Percentiles rank a stretch among this genome's conserved stretches.
Conservation (phyloP, 2,888 invertebrate species). For the Caenorhabditis plicata region DNA sequence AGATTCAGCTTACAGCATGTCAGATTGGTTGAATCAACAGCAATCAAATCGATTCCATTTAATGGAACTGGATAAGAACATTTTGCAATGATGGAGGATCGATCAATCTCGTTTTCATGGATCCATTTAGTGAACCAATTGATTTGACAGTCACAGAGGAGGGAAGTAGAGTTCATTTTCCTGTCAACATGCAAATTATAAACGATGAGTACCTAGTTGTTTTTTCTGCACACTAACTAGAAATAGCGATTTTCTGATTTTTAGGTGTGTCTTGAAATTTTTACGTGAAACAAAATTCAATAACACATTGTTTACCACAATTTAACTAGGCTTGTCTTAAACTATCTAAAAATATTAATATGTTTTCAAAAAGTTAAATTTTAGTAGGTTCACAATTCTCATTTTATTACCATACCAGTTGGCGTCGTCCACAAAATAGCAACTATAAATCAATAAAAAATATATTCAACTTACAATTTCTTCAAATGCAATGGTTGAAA, state of each 20-base stretch:
- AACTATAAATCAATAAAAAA: background rate
- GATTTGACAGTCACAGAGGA: constrained; percentile 51
- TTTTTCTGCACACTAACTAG: background rate
- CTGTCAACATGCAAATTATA: constrained; percentile 12
- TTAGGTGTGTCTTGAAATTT: too few species aligned
- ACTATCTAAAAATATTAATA: too few species aligned
- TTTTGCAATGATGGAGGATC: constrained; percentile 22
- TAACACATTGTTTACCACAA: too few species aligned
- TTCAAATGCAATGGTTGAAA: constrained; percentile 47
- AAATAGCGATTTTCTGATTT: too few species aligned
- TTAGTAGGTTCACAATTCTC: background rate
- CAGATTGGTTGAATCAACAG: constrained; percentile 40
- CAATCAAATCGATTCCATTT: constrained; percentile 28
- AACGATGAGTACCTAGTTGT: background rate
- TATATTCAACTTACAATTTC: constrained; percentile 29
- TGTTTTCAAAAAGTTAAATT: too few species aligned
- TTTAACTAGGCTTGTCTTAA: too few species aligned
- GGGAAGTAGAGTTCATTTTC: constrained; percentile 36
- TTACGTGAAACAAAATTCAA: too few species aligned
- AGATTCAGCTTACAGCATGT: constrained; percentile 33
- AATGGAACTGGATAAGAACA: constrained; percentile 42
- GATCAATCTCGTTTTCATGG: constrained; percentile 22
- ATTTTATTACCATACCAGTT: background rate
- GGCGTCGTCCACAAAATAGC: too few species aligned
- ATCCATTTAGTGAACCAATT: constrained; percentile 48